Conservation (phyloP, 2,888 invertebrate species). For the Adineta ricciae region DNA sequence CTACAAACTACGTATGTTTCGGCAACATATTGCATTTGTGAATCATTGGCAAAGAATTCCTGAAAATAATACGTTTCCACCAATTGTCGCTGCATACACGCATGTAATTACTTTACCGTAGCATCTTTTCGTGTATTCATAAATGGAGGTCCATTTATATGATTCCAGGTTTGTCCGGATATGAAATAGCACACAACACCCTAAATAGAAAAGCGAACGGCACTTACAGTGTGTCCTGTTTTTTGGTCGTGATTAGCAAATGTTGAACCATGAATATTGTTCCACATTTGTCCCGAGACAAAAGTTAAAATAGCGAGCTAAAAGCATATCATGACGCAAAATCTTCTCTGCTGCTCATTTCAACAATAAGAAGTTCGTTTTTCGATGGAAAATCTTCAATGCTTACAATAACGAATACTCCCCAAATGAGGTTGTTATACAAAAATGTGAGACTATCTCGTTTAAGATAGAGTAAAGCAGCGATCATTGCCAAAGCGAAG, state of each 20-base stretch:
- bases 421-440: constrained; percentile 94
- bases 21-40: constrained; percentile 87
- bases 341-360: too few species aligned
- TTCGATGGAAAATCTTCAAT: neutral
- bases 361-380: too few species aligned
- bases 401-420: constrained; percentile 68
- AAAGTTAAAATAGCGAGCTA: constrained; percentile 29
- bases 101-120: neutral
- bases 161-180: neutral
- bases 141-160: neutral
- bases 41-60: constrained; percentile 61
- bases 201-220: constrained; percentile 22
- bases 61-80: neutral
- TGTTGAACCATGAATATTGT: constrained; percentile 28
- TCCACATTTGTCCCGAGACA: constrained; percentile 34
- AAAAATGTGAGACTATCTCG: constrained; percentile 91
- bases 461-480: constrained; percentile 79
- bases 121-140: neutral
- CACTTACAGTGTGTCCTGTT: constrained; percentile 66
- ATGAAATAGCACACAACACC: neutral
- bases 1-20: constrained; percentile 84
- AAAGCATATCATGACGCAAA: neutral
- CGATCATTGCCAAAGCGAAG: constrained; percentile 72
- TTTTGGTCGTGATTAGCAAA: constrained; percentile 52
- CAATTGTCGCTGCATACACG: neutral